These are phyloP conservation scores for Mycetomoellerius zeteki DNA, from an alignment of 1,140 invertebrate genomes.

Conservation along the genomic window DNA sequence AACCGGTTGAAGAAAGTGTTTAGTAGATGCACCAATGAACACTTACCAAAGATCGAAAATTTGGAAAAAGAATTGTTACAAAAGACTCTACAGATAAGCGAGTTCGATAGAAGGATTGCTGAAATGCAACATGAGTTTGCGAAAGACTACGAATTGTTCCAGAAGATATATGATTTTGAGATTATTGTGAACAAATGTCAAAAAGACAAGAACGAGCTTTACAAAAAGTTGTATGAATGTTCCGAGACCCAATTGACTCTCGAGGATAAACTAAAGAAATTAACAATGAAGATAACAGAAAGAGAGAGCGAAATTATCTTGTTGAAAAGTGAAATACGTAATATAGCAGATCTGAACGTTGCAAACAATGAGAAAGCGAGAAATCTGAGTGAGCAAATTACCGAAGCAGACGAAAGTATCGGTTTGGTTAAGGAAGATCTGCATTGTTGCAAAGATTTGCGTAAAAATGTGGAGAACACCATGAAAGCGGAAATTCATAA, in stretches of 20 bases:
- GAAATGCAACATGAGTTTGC: conserved; percentile 64
- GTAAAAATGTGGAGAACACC: conserved; percentile 73
- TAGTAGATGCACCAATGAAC: conserved; percentile 68
- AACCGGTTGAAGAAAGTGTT: conserved; percentile 69
- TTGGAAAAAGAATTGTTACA: conserved; percentile 71
- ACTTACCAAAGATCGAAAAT: conserved; percentile 73
- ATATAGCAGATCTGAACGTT: conserved; percentile 67
- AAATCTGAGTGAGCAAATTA: conserved; percentile 74
- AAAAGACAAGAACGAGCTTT: conserved; percentile 70
- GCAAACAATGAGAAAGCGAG: conserved; percentile 70
- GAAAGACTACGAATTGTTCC: conserved; percentile 62
- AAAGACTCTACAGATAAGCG: conserved; percentile 66
- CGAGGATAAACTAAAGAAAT: conserved; percentile 73
- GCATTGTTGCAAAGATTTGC: conserved; percentile 68
- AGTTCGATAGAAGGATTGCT: conserved; percentile 70
- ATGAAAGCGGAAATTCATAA: conserved; percentile 74
- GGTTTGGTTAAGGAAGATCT: conserved; percentile 71
- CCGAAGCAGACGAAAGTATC: conserved; percentile 70
- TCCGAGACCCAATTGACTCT: conserved; percentile 69
- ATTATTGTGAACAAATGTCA: conserved; percentile 65
- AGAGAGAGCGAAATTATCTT: conserved; percentile 75
- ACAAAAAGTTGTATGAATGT: conserved; percentile 64
- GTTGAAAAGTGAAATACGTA: conserved; percentile 70
- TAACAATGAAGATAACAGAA: conserved; percentile 69
- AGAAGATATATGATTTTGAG: conserved; percentile 75